Evolutionary conservation across 2,797 vertebrate genomes (phyloP).

Genomic region (Varecia variegata): DNA sequence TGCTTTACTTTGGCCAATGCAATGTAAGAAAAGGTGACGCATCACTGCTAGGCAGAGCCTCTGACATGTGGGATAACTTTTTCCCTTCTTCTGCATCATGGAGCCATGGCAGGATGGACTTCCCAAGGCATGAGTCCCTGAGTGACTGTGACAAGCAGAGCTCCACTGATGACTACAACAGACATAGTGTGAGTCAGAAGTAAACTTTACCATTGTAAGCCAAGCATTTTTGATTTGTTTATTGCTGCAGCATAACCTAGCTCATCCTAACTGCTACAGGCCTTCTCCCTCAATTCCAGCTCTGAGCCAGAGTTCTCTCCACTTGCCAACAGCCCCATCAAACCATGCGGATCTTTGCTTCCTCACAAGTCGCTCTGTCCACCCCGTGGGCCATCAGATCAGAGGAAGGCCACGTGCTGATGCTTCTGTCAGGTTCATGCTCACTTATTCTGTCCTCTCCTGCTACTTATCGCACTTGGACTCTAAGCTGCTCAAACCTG

Average conservation of each 20-base stretch:
- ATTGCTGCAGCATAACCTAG: neutral
- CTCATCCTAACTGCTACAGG: neutral
- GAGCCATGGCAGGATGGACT: accelerated
- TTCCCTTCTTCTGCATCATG: neutral
- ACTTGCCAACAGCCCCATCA: neutral
- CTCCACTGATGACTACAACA: neutral
- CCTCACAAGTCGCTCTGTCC: neutral
- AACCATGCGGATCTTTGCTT: neutral
- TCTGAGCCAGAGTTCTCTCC: neutral
- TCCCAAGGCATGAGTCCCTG: too few relatives aligned
- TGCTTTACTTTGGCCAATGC: neutral
- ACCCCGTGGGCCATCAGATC: neutral
- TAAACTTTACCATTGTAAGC: neutral
- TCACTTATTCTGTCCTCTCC: neutral
- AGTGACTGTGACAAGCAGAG: neutral
- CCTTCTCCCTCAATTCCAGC: neutral
- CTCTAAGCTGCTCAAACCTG: neutral
- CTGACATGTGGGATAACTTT: neutral
- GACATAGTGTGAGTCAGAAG: neutral
- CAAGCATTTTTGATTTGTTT: neutral
- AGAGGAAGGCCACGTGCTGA: neutral
- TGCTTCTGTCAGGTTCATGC: neutral
- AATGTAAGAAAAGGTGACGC: neutral
- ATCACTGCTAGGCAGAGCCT: neutral
- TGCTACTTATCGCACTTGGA: neutral